These are phyloP conservation scores for Drosophila asahinai DNA, from an alignment of 1,140 invertebrate species.

Conservation along the genomic window DNA sequence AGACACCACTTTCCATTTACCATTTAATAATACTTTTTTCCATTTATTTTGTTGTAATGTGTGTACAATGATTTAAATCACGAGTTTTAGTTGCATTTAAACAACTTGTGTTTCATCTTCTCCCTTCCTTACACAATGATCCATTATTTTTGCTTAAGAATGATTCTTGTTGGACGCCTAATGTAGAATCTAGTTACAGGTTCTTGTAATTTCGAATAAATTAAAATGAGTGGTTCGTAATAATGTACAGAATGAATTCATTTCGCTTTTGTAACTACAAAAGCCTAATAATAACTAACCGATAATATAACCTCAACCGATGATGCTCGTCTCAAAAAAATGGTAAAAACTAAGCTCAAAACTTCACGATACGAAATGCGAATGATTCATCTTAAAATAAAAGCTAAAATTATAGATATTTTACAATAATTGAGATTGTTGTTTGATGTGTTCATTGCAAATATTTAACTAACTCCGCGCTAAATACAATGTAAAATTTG, in stretches of 20 bases:
- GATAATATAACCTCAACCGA: constrained; percentile 39
- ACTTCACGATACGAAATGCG: constrained; percentile 9
- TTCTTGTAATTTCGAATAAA: constrained; percentile 48
- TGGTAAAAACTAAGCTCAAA: constrained; percentile 29
- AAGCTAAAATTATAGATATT: constrained; percentile 31
- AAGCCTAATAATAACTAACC: constrained; percentile 32
- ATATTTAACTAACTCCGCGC: constrained; percentile 78
- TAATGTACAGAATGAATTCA: constrained; percentile 65
- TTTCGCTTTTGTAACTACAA: constrained; percentile 32
- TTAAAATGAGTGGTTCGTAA: constrained; percentile 70
- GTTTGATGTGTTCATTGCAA: constrained; percentile 51
- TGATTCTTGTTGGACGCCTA: constrained; percentile 43
- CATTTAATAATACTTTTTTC: constrained; percentile 80
- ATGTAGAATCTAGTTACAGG: constrained; percentile 43
- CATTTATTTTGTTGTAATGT: constrained; percentile 77
- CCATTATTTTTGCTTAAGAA: constrained; percentile 44
- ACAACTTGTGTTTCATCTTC: constrained; percentile 58
- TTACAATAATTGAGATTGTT: constrained; percentile 64
- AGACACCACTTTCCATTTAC: constrained; percentile 35
- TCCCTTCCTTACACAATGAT: constrained; percentile 54
- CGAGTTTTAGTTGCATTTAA: constrained; percentile 67
- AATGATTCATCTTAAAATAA: constrained; percentile 25
- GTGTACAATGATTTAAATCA: constrained; percentile 79
- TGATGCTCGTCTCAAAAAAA: neutral
- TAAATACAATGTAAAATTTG: constrained; percentile 79